A percentile compares a stretch with the other conserved stretches of the same genome.
Evolutionary conservation across 2,888 invertebrate species (phyloP).

Genomic region (Lacanobia wlatinum): DNA sequence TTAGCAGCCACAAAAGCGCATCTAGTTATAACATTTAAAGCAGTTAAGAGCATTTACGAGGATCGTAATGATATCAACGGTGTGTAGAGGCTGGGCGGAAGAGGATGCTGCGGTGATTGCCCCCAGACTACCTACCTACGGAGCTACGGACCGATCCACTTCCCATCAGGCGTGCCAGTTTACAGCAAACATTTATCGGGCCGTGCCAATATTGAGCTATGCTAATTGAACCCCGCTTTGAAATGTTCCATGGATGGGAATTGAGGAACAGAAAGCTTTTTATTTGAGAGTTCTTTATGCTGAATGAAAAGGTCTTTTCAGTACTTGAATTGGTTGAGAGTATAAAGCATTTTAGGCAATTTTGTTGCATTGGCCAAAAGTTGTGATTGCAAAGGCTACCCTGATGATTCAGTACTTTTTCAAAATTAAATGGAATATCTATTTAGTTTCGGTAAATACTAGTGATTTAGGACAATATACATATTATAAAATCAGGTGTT

Average conservation of each 20-base stretch:
- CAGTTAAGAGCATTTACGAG: slow-evolving; percentile 43
- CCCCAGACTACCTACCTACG: slow-evolving; percentile 62
- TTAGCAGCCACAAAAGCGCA: slow-evolving; percentile 17
- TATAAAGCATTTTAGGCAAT: not conserved
- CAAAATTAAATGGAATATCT: not conserved
- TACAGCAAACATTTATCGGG: slow-evolving; percentile 48
- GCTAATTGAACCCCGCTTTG: slow-evolving; percentile 46
- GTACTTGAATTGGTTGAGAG: slow-evolving; percentile 1
- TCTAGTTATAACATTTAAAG: not conserved
- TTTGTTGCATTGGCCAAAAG: not conserved
- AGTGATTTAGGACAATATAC: not conserved
- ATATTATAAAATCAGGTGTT: not conserved
- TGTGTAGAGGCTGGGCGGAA: slow-evolving; percentile 76
- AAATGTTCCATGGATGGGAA: slow-evolving; percentile 31
- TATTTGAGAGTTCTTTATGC: slow-evolving; percentile 4
- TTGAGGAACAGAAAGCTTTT: slow-evolving; percentile 16
- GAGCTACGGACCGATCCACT: slow-evolving; percentile 61
- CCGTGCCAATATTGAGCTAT: slow-evolving; percentile 47
- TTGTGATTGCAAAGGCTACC: not conserved
- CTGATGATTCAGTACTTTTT: not conserved
- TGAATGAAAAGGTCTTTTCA: not conserved
- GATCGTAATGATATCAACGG: slow-evolving; percentile 51
- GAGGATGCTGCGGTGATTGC: slow-evolving; percentile 83
- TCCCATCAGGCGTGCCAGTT: slow-evolving; percentile 66
- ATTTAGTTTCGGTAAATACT: not conserved